Percentiles rank a stretch among this genome's conserved stretches.
These are phyloP conservation scores for Rhodinocichla rosea DNA, from an alignment of 2,113 vertebrate genomes.

Conservation along the genomic window DNA sequence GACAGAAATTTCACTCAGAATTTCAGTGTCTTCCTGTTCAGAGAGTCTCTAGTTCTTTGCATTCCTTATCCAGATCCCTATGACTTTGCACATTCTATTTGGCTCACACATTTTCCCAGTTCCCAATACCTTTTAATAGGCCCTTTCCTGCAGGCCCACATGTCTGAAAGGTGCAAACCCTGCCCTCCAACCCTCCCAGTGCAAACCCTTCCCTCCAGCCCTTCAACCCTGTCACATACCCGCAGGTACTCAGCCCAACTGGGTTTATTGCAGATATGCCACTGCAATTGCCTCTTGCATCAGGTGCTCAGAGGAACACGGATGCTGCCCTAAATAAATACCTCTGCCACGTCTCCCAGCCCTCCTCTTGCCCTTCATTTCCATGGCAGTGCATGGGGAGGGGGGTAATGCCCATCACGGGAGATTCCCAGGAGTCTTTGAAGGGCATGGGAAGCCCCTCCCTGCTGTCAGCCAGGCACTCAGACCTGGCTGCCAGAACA, in stretches of 20 bases:
- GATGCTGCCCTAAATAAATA: background rate
- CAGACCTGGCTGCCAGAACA: background rate
- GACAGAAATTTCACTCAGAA: background rate
- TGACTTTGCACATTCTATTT: background rate
- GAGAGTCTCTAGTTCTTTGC: background rate
- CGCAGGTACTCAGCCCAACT: background rate
- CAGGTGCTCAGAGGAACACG: background rate
- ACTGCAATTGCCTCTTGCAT: rapidly evolving
- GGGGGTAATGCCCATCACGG: background rate
- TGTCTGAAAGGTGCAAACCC: background rate
- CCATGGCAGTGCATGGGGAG: background rate
- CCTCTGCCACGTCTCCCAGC: background rate
- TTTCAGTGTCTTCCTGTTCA: background rate
- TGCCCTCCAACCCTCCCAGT: background rate
- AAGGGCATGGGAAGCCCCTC: background rate
- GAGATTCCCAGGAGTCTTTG: rapidly evolving
- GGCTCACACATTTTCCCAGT: background rate
- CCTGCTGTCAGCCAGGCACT: background rate
- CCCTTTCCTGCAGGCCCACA: background rate
- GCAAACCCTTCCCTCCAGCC: background rate
- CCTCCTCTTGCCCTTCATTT: background rate
- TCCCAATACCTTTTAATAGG: background rate
- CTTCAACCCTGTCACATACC: background rate
- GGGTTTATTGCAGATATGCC: background rate
- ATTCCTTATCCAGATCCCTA: background rate